A percentile compares a stretch with the other conserved stretches of the same genome.
Conservation (phyloP, 2,888 invertebrate species). For the Euclidia mi region DNA sequence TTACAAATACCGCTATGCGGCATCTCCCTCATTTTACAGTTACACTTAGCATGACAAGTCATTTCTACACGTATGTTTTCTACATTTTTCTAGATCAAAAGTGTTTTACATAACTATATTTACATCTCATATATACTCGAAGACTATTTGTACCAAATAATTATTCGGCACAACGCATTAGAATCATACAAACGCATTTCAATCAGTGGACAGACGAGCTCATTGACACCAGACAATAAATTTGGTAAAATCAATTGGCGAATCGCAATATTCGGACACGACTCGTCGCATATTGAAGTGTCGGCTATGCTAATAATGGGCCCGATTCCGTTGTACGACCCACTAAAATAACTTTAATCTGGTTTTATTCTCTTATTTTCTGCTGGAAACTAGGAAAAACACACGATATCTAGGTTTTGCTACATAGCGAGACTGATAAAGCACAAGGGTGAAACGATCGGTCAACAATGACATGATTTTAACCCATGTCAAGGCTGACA, state of each 20-base stretch:
- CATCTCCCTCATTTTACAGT: conserved; percentile 34
- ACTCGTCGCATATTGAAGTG: conserved; percentile 53
- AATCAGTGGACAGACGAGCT: conserved; percentile 70
- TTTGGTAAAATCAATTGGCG: conserved; percentile 77
- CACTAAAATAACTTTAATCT: too few relatives aligned
- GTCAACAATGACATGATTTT: too few relatives aligned
- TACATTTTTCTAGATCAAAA: conserved; percentile 7
- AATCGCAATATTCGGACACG: conserved; percentile 61
- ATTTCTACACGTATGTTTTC: background rate
- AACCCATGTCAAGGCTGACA: too few relatives aligned
- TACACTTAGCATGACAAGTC: conserved; percentile 7
- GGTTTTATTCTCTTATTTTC: too few relatives aligned
- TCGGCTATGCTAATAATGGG: conserved; percentile 47
- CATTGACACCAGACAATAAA: conserved; percentile 78
- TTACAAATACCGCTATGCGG: conserved; percentile 1
- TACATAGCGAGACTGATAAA: too few relatives aligned
- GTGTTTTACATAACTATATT: conserved; percentile 20
- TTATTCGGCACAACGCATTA: conserved; percentile 44
- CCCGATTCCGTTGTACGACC: conserved; percentile 1
- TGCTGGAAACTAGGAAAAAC: too few relatives aligned
- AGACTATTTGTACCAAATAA: conserved; percentile 28
- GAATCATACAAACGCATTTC: conserved; percentile 68
- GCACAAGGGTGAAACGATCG: too few relatives aligned
- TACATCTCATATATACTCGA: conserved; percentile 24
- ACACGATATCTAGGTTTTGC: too few relatives aligned